Conservation (phyloP, 2,113 vertebrate species). For the Okapia johnstoni region DNA sequence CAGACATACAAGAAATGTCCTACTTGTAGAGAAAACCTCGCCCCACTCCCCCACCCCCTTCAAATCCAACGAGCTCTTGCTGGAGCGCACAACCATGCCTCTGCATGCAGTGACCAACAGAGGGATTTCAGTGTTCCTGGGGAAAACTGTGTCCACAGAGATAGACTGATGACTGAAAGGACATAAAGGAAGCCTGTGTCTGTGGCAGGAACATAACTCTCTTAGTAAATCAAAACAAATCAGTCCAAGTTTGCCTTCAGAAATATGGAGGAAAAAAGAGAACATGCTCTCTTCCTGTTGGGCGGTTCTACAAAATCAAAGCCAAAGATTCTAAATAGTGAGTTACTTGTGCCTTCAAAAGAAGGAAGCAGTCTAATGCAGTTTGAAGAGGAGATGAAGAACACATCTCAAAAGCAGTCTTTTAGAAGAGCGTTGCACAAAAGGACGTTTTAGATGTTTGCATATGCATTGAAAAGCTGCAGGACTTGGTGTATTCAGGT, state of each 20-base stretch:
- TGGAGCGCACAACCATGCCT: constrained; percentile 56
- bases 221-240: constrained; percentile 81
- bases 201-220: constrained; percentile 74
- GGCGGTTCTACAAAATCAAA: constrained; percentile 79
- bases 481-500: constrained; percentile 83
- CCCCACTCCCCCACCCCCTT: neutral
- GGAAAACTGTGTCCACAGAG: constrained; percentile 71
- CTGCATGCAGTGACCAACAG: constrained; percentile 65
- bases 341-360: constrained; percentile 78
- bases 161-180: constrained; percentile 64
- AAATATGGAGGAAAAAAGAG: constrained; percentile 80
- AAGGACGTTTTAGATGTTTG: constrained; percentile 79
- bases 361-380: constrained; percentile 81
- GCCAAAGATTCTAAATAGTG: constrained; percentile 80
- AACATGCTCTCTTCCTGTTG: constrained; percentile 79
- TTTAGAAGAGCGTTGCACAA: constrained; percentile 79
- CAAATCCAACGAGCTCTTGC: neutral
- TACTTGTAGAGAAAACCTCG: constrained; percentile 29
- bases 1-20: constrained; percentile 35
- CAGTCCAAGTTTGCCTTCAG: constrained; percentile 80
- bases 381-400: constrained; percentile 80
- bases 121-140: constrained; percentile 76
- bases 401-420: constrained; percentile 78
- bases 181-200: constrained; percentile 77
- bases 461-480: constrained; percentile 81